Conservation (phyloP, 2,888 invertebrate species). For the Itoplectis maculator region DNA sequence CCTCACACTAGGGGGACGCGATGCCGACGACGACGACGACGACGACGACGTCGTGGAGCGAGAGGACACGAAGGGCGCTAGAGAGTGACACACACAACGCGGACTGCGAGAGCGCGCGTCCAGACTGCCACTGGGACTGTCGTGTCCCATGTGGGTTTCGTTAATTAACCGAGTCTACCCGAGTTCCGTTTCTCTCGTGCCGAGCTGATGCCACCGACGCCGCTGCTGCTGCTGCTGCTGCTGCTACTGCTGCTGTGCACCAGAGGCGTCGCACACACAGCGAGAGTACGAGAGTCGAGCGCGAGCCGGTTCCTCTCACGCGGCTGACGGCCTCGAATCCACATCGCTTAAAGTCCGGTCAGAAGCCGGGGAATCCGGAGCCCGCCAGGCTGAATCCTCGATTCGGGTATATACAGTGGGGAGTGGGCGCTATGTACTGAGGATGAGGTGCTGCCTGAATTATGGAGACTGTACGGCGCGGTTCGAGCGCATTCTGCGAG, state of each 20-base stretch:
- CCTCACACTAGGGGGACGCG: slow-evolving; percentile 40
- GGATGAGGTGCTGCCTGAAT: not conserved
- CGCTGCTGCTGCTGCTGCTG: slow-evolving; percentile 51
- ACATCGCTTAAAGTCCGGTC: slow-evolving; percentile 24
- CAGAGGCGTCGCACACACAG: slow-evolving; percentile 39
- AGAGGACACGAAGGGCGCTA: no score
- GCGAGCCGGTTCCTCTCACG: not conserved
- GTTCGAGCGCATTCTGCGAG: not conserved
- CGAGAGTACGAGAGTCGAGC: slow-evolving; percentile 23
- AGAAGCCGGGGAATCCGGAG: slow-evolving; percentile 34
- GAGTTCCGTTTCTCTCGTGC: slow-evolving; percentile 72
- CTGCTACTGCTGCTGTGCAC: slow-evolving; percentile 59
- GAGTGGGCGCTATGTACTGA: no score
- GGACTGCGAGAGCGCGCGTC: slow-evolving; percentile 68
- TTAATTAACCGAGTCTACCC: slow-evolving; percentile 82
- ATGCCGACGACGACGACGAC: no score
- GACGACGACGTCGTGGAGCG: no score
- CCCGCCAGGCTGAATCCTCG: not conserved
- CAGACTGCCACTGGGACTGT: slow-evolving; percentile 70
- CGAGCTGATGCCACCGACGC: not conserved
- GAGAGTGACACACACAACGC: slow-evolving; percentile 64
- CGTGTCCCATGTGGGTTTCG: slow-evolving; percentile 82
- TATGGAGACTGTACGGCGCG: not conserved
- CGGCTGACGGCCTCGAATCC: not conserved
- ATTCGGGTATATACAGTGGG: not conserved